phyloP scores from a whole-genome alignment of 2,888 invertebrate genomes.

The Pediacus dermestoides region DNA sequence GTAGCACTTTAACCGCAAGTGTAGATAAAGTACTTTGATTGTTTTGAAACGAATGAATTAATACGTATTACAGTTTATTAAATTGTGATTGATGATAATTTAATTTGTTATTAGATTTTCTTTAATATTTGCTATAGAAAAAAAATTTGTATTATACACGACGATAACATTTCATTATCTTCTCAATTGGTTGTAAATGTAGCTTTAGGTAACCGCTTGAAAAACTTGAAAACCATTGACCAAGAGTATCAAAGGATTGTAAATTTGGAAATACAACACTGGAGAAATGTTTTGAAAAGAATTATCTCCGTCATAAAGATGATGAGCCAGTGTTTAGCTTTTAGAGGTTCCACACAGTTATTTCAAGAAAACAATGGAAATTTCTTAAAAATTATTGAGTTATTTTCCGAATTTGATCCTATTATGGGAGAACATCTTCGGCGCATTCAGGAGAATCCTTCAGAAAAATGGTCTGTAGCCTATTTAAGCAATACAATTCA shows the following conservation, averaged over 20 bases:
- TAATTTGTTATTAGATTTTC: too few species aligned
- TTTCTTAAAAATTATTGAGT: conserved; percentile 18
- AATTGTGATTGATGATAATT: too few species aligned
- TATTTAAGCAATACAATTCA: conserved; percentile 9
- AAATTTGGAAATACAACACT: conserved; percentile 7
- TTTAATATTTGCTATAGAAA: too few species aligned
- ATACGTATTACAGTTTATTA: too few species aligned
- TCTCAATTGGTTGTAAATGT: too few species aligned
- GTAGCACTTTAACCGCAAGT: too few species aligned
- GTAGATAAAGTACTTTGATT: too few species aligned
- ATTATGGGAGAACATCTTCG: conserved; percentile 11
- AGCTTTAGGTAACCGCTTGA: conserved; percentile 1
- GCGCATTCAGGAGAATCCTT: too few species aligned
- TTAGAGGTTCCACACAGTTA: conserved; percentile 15
- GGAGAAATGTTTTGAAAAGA: conserved; percentile 8
- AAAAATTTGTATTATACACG: too few species aligned
- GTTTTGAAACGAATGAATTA: too few species aligned
- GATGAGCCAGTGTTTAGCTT: conserved; percentile 20
- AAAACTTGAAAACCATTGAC: conserved; percentile 6
- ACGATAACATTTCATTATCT: too few species aligned
- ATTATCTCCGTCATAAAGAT: conserved; percentile 18
- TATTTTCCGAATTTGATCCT: conserved; percentile 14
- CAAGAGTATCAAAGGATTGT: conserved; percentile 7
- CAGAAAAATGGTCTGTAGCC: too few species aligned
- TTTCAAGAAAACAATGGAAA: conserved; percentile 16